These are phyloP conservation scores for Plodia interpunctella DNA, from an alignment of 1,140 invertebrate genomes.

Conservation along the genomic window DNA sequence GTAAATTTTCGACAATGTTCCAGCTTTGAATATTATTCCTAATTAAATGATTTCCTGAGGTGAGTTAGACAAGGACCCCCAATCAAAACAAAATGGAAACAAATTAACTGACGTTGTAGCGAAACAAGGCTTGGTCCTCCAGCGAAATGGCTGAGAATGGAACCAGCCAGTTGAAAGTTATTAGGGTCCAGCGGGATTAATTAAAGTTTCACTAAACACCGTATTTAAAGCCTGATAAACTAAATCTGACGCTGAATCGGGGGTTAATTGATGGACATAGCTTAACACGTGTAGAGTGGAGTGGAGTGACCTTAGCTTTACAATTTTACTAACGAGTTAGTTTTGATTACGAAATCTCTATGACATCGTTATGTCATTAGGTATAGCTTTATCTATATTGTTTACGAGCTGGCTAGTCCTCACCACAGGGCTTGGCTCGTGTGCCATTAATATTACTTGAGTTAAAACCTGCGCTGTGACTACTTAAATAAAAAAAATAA, in stretches of 20 bases:
- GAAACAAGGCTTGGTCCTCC: constrained; percentile 16
- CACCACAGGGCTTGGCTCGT: too few relatives aligned
- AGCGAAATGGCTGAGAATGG: constrained; percentile 17
- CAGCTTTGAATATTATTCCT: too few relatives aligned
- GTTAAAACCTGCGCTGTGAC: too few relatives aligned
- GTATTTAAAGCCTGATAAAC: constrained; percentile 17
- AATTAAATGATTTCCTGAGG: too few relatives aligned
- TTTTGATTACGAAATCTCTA: too few relatives aligned
- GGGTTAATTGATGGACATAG: not conserved
- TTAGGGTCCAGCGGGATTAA: constrained; percentile 29
- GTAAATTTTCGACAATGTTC: too few relatives aligned
- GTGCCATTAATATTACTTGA: too few relatives aligned
- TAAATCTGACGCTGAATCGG: constrained; percentile 11
- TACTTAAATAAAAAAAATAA: too few relatives aligned
- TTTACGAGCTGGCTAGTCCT: too few relatives aligned
- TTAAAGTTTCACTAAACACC: constrained; percentile 31
- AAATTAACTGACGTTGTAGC: constrained; percentile 19
- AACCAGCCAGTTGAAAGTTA: constrained; percentile 29
- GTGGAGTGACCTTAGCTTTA: not conserved
- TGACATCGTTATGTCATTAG: too few relatives aligned
- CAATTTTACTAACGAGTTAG: too few relatives aligned
- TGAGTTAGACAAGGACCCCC: not conserved
- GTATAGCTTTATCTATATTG: too few relatives aligned
- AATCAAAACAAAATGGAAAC: constrained; percentile 23
- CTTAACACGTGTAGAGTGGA: not conserved